Conservation (phyloP, 53 echinoderm and acorn worm genomes). For the Holothuria leucospilota region DNA sequence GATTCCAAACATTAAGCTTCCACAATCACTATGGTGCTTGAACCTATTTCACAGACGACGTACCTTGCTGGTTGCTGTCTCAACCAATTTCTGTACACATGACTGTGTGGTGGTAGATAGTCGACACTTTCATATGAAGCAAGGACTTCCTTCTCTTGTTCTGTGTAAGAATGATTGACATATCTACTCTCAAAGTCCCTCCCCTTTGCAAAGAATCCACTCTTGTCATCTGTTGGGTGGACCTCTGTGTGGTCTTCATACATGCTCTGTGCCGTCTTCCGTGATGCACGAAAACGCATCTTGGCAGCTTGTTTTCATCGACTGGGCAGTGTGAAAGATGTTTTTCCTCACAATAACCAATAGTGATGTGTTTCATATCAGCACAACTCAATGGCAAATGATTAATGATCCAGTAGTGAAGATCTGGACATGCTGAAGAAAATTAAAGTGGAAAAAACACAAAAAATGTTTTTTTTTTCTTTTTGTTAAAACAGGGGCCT, state of each 20-base stretch:
- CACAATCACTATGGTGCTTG: no score
- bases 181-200: slow-evolving; percentile 96
- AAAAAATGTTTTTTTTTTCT: no score
- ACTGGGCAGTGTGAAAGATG: no score
- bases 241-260: slow-evolving; percentile 65
- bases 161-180: slow-evolving; percentile 93
- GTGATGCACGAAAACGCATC: slow-evolving; percentile 35
- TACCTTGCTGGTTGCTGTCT: slow-evolving; percentile 96
- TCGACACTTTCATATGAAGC: slow-evolving; percentile 93
- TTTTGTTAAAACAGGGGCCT: no score
- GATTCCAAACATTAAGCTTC: no score
- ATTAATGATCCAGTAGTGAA: no score
- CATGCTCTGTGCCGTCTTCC: slow-evolving; percentile 65
- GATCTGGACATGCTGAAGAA: no score
- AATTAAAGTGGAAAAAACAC: no score
- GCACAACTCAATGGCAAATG: no score
- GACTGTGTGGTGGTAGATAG: slow-evolving; percentile 95
- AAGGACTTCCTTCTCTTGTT: slow-evolving; percentile 87
- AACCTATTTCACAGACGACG: background rate
- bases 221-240: slow-evolving; percentile 91
- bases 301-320: background rate
- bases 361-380: no score
- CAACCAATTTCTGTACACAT: slow-evolving; percentile 97
- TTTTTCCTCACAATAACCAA: no score
- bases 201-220: slow-evolving; percentile 93